Evolutionary conservation across 2,888 invertebrate genomes (phyloP).

Genomic region (Muschampia plurimacula): DNA sequence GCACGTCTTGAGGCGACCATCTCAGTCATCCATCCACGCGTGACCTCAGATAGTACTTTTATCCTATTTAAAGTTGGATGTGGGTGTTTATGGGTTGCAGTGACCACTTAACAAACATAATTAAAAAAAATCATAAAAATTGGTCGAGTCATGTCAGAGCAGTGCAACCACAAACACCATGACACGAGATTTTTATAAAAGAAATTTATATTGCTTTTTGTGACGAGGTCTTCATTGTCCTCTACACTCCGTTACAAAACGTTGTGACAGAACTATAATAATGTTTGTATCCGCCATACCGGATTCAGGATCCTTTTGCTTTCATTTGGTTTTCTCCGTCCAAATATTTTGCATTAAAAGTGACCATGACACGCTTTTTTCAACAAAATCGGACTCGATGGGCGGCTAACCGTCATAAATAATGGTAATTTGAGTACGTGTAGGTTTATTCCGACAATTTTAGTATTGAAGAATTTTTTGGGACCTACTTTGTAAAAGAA

Average conservation of each 20-base stretch:
- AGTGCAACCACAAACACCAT: too few relatives aligned
- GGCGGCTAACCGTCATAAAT: constrained; percentile 4
- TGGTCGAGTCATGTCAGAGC: too few relatives aligned
- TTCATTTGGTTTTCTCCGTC: constrained; percentile 62
- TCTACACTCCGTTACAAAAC: constrained; percentile 37
- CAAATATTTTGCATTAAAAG: constrained; percentile 26
- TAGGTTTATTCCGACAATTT: background rate
- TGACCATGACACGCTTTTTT: constrained; percentile 34
- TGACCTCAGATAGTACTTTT: too few relatives aligned
- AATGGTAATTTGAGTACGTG: background rate
- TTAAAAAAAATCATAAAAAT: too few relatives aligned
- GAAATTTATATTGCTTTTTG: too few relatives aligned
- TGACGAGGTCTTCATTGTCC: too few relatives aligned
- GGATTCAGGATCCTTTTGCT: constrained; percentile 76
- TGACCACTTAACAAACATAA: too few relatives aligned
- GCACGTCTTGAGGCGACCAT: too few relatives aligned
- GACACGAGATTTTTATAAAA: too few relatives aligned
- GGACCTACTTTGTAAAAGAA: background rate
- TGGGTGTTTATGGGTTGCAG: too few relatives aligned
- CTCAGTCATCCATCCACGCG: too few relatives aligned
- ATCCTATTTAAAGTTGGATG: too few relatives aligned
- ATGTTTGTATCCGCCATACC: constrained; percentile 58
- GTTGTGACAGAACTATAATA: constrained; percentile 47
- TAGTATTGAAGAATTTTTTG: background rate
- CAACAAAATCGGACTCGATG: constrained; percentile 2